Evolutionary conservation across 2,888 invertebrate species (phyloP).

Genomic region (Thyatira batis): DNA sequence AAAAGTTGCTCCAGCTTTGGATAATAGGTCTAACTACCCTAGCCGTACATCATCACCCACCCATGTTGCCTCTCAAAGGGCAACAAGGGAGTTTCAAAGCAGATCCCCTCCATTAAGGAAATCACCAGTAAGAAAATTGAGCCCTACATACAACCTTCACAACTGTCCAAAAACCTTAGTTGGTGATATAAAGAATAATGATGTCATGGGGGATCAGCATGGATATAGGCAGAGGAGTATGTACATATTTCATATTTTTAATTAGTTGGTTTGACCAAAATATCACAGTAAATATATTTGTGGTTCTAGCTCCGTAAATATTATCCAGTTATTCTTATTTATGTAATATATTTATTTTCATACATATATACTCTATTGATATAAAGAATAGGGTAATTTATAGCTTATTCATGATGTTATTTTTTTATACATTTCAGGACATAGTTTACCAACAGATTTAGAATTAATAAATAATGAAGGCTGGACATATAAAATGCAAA

Average conservation of each 20-base stretch:
- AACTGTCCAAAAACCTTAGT: slow-evolving; percentile 55
- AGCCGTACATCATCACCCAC: slow-evolving; percentile 37
- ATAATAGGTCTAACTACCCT: slow-evolving; percentile 42
- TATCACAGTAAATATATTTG: slow-evolving; percentile 4
- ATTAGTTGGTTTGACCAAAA: no score
- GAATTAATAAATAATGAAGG: slow-evolving; percentile 44
- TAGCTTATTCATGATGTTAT: not conserved
- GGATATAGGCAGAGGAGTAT: slow-evolving; percentile 58
- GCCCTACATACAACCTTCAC: slow-evolving; percentile 43
- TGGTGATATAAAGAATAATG: slow-evolving; percentile 42
- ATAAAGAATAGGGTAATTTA: no score
- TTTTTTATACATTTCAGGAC: slow-evolving; percentile 43
- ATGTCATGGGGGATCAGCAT: slow-evolving; percentile 34
- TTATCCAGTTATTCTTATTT: no score
- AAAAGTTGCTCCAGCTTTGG: slow-evolving; percentile 40
- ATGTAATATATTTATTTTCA: no score
- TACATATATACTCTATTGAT: no score
- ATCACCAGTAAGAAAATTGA: slow-evolving; percentile 37
- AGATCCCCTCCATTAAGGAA: slow-evolving; percentile 27
- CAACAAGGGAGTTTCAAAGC: slow-evolving; percentile 22
- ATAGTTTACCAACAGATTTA: slow-evolving; percentile 59
- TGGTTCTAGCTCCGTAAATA: not conserved
- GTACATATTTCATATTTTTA: no score
- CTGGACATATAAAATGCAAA: slow-evolving; percentile 57
- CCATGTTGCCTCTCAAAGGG: slow-evolving; percentile 25